These are phyloP conservation scores for Percopsis omiscomaycus DNA, from an alignment of 2,797 vertebrate genomes.

Conservation along the genomic window DNA sequence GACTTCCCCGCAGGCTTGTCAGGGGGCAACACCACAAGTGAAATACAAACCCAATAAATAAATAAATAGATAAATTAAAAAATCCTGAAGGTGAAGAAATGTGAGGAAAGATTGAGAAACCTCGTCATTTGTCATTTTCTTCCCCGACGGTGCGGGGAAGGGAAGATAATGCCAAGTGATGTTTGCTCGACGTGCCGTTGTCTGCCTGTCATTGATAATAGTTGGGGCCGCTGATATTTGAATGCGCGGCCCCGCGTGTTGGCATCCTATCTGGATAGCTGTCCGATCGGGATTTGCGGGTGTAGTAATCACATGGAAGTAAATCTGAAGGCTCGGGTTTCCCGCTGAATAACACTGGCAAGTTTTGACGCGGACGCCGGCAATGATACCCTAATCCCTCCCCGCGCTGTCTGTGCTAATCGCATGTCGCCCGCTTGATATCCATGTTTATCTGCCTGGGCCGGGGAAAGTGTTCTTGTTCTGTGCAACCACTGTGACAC, in stretches of 20 bases:
- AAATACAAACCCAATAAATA: slow-evolving; percentile 1
- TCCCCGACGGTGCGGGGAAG: slow-evolving; percentile 50
- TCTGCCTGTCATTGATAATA: slow-evolving; percentile 82
- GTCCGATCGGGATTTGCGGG: slow-evolving; percentile 77
- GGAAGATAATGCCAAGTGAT: slow-evolving; percentile 74
- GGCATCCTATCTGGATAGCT: slow-evolving; percentile 73
- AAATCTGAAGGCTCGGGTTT: slow-evolving; percentile 61
- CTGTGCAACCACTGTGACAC: slow-evolving; percentile 64
- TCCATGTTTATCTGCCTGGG: slow-evolving; percentile 56
- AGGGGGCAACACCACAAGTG: slow-evolving; percentile 49
- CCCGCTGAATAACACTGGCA: slow-evolving; percentile 50
- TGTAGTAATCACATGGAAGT: slow-evolving; percentile 70
- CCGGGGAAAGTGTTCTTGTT: slow-evolving; percentile 61
- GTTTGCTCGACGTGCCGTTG: slow-evolving; percentile 69
- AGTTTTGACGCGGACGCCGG: slow-evolving; percentile 48
- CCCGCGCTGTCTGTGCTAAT: slow-evolving; percentile 71
- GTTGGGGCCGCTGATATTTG: slow-evolving; percentile 69
- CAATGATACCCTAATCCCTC: slow-evolving; percentile 70
- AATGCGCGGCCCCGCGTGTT: slow-evolving; percentile 63
- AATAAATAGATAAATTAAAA: slow-evolving; percentile 30
- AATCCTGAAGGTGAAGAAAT: slow-evolving; percentile 18
- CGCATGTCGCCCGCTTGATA: slow-evolving; percentile 62
- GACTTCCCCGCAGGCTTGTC: slow-evolving; percentile 66
- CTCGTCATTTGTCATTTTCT: slow-evolving; percentile 54
- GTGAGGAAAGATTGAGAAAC: slow-evolving; percentile 39